Evolutionary conservation across 2,888 invertebrate genomes (phyloP).

Genomic region (Epistrophe grossulariae): DNA sequence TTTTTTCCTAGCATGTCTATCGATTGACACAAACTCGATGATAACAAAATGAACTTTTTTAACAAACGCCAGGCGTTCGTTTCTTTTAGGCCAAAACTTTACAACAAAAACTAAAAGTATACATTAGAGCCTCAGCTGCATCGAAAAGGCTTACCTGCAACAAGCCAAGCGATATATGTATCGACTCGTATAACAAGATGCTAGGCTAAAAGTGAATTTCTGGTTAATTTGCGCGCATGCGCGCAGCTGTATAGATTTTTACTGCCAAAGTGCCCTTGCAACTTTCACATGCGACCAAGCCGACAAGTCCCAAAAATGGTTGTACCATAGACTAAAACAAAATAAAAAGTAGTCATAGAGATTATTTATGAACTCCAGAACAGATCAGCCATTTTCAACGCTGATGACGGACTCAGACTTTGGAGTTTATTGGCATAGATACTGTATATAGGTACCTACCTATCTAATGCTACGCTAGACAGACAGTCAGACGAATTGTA

Average conservation of each 20-base stretch:
- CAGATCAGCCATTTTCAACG: conserved; percentile 23
- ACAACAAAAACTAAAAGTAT: neutral
- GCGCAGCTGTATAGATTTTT: conserved; percentile 30
- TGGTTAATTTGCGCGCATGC: conserved; percentile 38
- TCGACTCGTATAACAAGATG: neutral
- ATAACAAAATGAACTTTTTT: conserved; percentile 37
- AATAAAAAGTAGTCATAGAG: conserved; percentile 35
- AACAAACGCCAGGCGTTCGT: conserved; percentile 32
- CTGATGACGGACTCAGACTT: conserved; percentile 27
- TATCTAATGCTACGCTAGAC: conserved; percentile 50
- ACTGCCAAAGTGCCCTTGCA: conserved; percentile 57
- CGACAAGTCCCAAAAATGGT: conserved; percentile 56
- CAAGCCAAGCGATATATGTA: too few species aligned
- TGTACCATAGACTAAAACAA: conserved; percentile 43
- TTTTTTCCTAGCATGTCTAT: conserved; percentile 49
- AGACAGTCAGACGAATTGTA: conserved; percentile 60
- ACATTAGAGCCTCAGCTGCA: conserved; percentile 17
- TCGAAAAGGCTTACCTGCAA: neutral
- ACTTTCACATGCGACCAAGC: conserved; percentile 59
- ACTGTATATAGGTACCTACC: neutral
- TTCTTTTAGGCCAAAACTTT: neutral
- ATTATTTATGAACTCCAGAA: conserved; percentile 60
- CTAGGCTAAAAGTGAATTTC: conserved; percentile 31
- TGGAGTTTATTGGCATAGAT: conserved; percentile 61
- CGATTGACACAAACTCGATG: conserved; percentile 40